Evolutionary conservation across 1,140 invertebrate genomes (phyloP), one percentile per base, ranked within the genome.

Genomic region (Saccostrea cuccullata): DNA sequence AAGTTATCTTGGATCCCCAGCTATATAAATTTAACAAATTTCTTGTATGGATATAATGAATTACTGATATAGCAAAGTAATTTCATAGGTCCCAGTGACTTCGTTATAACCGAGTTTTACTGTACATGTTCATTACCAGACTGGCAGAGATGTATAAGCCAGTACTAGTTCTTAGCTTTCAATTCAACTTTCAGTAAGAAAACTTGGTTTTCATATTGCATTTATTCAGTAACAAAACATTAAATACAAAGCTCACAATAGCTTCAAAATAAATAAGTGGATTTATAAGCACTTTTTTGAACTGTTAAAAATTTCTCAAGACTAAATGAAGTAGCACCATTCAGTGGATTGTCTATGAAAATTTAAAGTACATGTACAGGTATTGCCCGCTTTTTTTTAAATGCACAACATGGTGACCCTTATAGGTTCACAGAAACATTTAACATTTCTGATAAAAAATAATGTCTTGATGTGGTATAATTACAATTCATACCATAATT

Each of bases 181-280:
- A 47, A 9, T 47, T 47, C 47, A 64, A 20, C 5, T 5, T 64
- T 17, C 17, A 64, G 58, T 17, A 64, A 64, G 2, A 64, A 77
- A 77, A 77, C 11, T 77, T 77, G 11, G 26, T 36, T 77, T 77
- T 36, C 70, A 77, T 30, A 77, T 77, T 77, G 15, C 15, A 36
- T 77, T 77, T 77, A 77, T 77, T 77, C 30, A 77, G 15, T 77
- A 77, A 77, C 70, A 77, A 77, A 77, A 77, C 26, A 77, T 26
- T 77, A 23, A 77, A 77, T 12, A 77, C 70, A 30, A 77, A 13
- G 70, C 70, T 36, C 26, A 36, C 70, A 77, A 77, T 30, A 36
- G 67, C 67, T 23, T 73, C 8, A 73, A 73, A 77, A 77, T 77
- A 77, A 77, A 77, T 77, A 77, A 77, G 70, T 77, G 70, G 30